These are phyloP conservation scores for Paracentrotus lividus DNA, from an alignment of 53 echinoderm and acorn worm genomes.

Conservation along the genomic window DNA sequence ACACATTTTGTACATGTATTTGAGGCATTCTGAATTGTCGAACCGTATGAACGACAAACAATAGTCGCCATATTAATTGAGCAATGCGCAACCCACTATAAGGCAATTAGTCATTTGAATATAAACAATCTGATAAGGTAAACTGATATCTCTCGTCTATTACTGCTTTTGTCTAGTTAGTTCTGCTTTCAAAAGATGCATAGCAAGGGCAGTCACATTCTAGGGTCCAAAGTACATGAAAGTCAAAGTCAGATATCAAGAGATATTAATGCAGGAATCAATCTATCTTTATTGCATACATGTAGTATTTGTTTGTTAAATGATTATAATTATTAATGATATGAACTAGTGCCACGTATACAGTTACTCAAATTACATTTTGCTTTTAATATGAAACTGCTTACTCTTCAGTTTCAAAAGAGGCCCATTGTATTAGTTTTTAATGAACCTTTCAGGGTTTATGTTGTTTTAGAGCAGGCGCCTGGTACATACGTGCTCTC, in stretches of 20 bases:
- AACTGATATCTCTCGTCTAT: not conserved
- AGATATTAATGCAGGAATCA: not conserved
- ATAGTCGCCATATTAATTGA: not conserved
- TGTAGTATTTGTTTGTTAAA: not conserved
- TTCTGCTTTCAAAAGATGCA: not conserved
- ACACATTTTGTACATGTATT: not conserved
- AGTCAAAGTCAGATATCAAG: not conserved
- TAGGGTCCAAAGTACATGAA: not conserved
- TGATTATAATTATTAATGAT: not conserved
- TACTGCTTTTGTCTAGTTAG: conserved; percentile 24
- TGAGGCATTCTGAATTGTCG: too few relatives aligned
- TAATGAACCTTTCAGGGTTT: too few relatives aligned
- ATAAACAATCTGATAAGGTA: conserved; percentile 35
- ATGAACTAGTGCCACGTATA: too few relatives aligned
- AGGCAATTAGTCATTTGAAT: conserved; percentile 49
- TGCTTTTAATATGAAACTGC: not conserved
- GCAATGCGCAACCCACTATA: not conserved
- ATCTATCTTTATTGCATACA: not conserved
- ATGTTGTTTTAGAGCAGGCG: too few relatives aligned
- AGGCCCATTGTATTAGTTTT: conserved; percentile 12
- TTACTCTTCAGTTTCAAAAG: conserved; percentile 15
- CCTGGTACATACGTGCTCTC: too few relatives aligned
- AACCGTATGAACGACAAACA: not conserved
- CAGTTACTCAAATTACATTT: not conserved
- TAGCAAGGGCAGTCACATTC: not conserved